Conservation (phyloP, 1,140 invertebrate species). For the Tachypleus tridentatus region DNA sequence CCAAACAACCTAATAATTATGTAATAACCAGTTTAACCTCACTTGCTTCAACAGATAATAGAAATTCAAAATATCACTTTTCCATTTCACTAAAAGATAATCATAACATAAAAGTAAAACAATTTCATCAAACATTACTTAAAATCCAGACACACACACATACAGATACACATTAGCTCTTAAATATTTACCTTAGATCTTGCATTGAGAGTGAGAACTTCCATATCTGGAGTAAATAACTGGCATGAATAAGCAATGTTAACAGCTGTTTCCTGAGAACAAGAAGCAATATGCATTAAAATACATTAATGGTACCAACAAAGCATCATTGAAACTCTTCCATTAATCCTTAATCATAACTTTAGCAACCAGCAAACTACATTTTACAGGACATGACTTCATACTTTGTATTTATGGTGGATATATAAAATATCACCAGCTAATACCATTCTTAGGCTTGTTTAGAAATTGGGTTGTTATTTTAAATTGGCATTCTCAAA, state of each 20-base stretch:
- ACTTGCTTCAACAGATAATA: not conserved
- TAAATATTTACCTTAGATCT: constrained; percentile 38
- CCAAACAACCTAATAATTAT: too few species aligned
- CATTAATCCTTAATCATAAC: too few species aligned
- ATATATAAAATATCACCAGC: too few species aligned
- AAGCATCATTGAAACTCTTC: too few species aligned
- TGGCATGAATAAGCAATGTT: constrained; percentile 94
- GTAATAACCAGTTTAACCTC: too few species aligned
- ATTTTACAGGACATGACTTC: too few species aligned
- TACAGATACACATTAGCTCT: too few species aligned
- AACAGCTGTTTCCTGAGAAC: constrained; percentile 77
- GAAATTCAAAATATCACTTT: not conserved
- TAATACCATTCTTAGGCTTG: too few species aligned
- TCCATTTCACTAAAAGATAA: not conserved
- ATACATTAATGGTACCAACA: not conserved
- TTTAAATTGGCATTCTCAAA: too few species aligned
- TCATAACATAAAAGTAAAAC: not conserved
- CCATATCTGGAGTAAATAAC: constrained; percentile 73
- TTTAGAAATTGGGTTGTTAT: too few species aligned
- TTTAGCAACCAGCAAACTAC: too few species aligned
- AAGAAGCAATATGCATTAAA: not conserved
- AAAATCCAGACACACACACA: not conserved
- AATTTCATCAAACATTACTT: constrained; percentile 1
- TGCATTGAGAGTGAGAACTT: constrained; percentile 66
- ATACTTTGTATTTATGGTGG: too few species aligned